phyloP scores from a whole-genome alignment of 2,888 invertebrate genomes.

The Galeruca laticollis region DNA sequence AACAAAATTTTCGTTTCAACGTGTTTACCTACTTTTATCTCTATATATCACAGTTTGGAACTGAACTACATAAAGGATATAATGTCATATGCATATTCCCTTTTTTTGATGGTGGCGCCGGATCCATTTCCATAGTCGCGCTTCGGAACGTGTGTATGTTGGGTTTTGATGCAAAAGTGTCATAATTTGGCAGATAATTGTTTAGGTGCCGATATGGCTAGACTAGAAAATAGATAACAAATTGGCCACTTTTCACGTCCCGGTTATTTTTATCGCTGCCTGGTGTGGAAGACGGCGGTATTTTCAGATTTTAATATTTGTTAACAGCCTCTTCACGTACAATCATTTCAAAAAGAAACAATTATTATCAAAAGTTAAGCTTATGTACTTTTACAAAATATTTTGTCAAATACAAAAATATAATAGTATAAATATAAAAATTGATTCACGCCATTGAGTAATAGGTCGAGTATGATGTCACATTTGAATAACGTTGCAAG shows the following conservation, averaged over 20 bases:
- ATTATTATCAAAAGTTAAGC: no score
- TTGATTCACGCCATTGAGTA: no score
- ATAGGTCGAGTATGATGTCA: no score
- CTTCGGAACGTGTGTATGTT: slow-evolving; percentile 36
- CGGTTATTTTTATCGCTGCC: background rate
- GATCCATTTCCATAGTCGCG: slow-evolving; percentile 41
- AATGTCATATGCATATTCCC: slow-evolving; percentile 41
- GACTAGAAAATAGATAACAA: slow-evolving; percentile 57
- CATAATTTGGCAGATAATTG: slow-evolving; percentile 65
- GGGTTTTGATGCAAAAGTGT: slow-evolving; percentile 56
- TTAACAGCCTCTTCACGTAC: background rate
- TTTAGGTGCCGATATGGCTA: slow-evolving; percentile 62
- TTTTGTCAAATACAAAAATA: no score
- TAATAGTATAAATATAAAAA: no score
- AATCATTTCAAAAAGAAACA: no score
- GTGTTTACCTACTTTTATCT: slow-evolving; percentile 23
- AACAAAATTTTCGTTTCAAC: slow-evolving; percentile 7
- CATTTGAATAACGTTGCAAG: no score
- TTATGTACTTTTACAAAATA: no score
- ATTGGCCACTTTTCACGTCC: slow-evolving; percentile 55
- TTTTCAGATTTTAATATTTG: slow-evolving; percentile 3
- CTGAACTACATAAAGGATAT: slow-evolving; percentile 41
- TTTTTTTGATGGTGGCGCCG: slow-evolving; percentile 51
- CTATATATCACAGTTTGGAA: slow-evolving; percentile 33
- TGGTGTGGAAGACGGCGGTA: slow-evolving; percentile 10